Base-by-base conservation (phyloP, 2,113 vertebrate genomes). In the Chunga burmeisteri region DNA sequence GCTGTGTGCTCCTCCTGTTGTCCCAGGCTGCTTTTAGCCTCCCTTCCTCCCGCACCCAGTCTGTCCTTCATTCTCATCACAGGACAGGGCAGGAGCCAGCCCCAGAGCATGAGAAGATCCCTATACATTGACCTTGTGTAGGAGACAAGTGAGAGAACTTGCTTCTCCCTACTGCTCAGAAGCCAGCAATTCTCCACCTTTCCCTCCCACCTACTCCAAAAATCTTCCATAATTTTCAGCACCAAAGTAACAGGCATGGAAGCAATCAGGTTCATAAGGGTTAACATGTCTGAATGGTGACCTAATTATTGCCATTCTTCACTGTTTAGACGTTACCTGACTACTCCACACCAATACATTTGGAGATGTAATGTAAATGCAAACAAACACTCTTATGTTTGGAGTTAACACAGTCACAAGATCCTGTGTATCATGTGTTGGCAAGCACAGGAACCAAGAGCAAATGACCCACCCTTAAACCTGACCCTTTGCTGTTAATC, bases 391-490 rank as follows among this genome's bases (percentile, higher is more conserved):
- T 87, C 46, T 79, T 52, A 63, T 95, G 86, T 96, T 93, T 97
- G 89, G 87, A 92, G 95, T 96, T 87, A 96, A 95, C 79, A 93
- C 55, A 97, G 89, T 91, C 93, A 96, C 92, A 94, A 96, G 89
- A 95, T 94, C 74, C 79, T 59, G 81, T 77, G 62, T 94, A 81
- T 92, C 77, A 27, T 95, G 71, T 80, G 81, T 88, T 81, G 92
- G 93, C 86, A 91, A 94, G 93, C 77, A 91, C 67, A 94, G 81
- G 72, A 90, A 92, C 75, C 87, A 78, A 93, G 82, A 97, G 92
- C 68, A 78, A 93, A 96, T 90, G 95, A 97, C 93, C 92, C 94
- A 96, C 94, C 93, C 86, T 96, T 96, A 96, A 95, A 96, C 93
- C 68, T 81, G 87, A 95, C 93, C 62, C 20, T 93, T 87, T 65